Conservation (phyloP, 2,888 invertebrate genomes). For the Empis stercorea region DNA sequence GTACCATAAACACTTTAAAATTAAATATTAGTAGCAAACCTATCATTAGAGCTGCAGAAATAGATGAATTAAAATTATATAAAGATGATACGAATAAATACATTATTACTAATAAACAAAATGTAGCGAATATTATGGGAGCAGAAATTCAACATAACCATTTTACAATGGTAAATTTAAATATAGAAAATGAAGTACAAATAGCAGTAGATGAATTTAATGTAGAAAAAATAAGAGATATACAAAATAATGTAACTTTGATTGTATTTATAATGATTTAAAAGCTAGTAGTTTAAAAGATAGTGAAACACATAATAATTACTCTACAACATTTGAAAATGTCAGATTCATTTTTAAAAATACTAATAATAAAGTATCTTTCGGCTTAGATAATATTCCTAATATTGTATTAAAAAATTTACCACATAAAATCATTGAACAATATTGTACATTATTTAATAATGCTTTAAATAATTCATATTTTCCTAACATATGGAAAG, state of each 20-base stretch:
- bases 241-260: not conserved
- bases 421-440: not conserved
- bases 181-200: not conserved
- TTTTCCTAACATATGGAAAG: not conserved
- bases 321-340: not conserved
- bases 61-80: not conserved
- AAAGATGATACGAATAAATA: not conserved
- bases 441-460: not conserved
- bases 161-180: not conserved
- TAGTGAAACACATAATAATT: not conserved
- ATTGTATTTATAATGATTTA: not conserved
- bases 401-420: not conserved
- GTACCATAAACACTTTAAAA: not conserved
- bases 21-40: not conserved
- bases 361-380: not conserved
- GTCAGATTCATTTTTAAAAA: not conserved
- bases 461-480: not conserved
- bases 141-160: not conserved
- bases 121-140: not conserved
- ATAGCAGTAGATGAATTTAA: not conserved
- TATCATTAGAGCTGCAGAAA: no score
- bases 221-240: not conserved
- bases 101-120: not conserved
- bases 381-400: not conserved
- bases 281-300: not conserved